phyloP scores from a whole-genome alignment of 2,113 vertebrate genomes.

The Bambusicola thoracicus region DNA sequence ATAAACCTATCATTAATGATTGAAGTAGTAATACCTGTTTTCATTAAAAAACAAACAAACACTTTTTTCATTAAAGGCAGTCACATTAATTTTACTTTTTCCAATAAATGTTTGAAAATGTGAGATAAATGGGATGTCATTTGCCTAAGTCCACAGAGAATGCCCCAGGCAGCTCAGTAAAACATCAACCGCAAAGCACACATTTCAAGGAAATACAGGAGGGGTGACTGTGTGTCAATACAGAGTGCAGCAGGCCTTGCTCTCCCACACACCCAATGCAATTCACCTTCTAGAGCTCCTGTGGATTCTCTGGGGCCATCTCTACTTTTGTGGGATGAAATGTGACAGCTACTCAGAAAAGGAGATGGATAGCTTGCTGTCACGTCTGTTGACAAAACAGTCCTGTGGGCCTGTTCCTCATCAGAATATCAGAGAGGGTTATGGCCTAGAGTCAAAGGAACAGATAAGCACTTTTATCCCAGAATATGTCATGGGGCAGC shows the following conservation, averaged over 20 bases:
- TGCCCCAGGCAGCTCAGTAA: not conserved
- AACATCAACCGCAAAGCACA: not conserved
- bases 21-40: not conserved
- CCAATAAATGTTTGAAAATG: not conserved
- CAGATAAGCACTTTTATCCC: not conserved
- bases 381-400: not conserved
- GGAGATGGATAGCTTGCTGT: not conserved
- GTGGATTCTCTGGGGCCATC: not conserved
- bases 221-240: fast-evolving
- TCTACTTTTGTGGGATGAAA: not conserved
- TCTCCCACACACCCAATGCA: not conserved
- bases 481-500: not conserved
- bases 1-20: not conserved
- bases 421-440: not conserved
- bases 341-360: not conserved
- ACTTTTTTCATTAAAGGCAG: not conserved
- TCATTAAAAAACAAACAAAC: not conserved
- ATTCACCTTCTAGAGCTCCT: not conserved
- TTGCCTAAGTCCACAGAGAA: not conserved
- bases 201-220: not conserved
- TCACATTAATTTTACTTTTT: not conserved
- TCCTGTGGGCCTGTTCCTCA: not conserved
- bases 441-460: not conserved
- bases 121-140: not conserved
- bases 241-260: not conserved